Base-by-base conservation (phyloP, 2,888 invertebrate genomes). In the Chirona hameri region DNA sequence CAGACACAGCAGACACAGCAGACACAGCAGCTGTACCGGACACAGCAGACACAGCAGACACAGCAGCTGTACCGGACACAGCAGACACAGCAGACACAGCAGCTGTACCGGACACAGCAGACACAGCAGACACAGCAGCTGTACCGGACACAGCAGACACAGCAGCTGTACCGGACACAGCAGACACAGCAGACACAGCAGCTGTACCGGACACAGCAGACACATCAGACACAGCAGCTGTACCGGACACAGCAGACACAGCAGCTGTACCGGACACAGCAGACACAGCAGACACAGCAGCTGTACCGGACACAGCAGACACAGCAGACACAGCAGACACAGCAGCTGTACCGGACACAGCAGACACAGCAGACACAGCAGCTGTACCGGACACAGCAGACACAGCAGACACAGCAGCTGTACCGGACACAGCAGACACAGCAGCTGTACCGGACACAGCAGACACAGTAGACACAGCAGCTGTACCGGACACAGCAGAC, bases 351-450 rank as follows among this genome's bases (percentile, higher is more conserved):
- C 60, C 3, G 21, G 24, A 24, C 21, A 21, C 21, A 24, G 60
- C 14, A 3, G 18, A 3, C 3, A 65, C 10, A 27, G 24, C n/a
- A 9, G n/a, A 7, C 15, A 21, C 24, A 60, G 60, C n/a, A n/a
- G n/a, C 21, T 15, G 21, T n/a, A 7, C n/a, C 2, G 7, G n/a
- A n/a, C n/a, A n/a, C n/a, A n/a, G n/a, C n/a, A n/a, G 7, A 3
- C 21, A 10, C 3, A 27, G 10, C 65, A 21, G 31, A 9, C n/a
- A 24, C 31, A n/a, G 10, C n/a, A 57, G 48, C 29, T 27, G 29
- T 9, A 24, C n/a, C 48, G 14, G 82, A 84, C 86, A 91, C 93
- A n/a, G n/a, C n/a, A n/a, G n/a, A n/a, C n/a, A 39, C 39, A 39
- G 39, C 39, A 39, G 39, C 39, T 39, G 39, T 39, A 39, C 39